Conservation (phyloP, 2,888 invertebrate genomes). For the Exocentrus adspersus region DNA sequence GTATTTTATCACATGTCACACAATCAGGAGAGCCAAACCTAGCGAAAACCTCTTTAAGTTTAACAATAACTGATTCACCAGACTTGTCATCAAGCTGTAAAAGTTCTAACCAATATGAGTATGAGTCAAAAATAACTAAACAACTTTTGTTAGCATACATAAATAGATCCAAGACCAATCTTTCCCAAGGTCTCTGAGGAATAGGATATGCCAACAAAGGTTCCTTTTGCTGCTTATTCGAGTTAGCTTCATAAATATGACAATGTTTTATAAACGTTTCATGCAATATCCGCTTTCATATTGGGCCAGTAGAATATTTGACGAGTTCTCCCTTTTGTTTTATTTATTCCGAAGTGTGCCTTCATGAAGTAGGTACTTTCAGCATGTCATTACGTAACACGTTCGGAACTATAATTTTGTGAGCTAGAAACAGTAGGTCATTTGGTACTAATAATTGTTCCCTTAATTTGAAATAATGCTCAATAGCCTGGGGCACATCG, state of each 20-base stretch:
- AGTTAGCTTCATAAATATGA: constrained; percentile 17
- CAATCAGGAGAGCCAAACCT: constrained; percentile 27
- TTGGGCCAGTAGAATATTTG: constrained; percentile 24
- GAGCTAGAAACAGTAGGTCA: constrained; percentile 2
- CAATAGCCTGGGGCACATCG: background rate
- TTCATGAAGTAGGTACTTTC: constrained; percentile 18
- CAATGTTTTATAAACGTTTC: constrained; percentile 4
- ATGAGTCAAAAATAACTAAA: constrained; percentile 31
- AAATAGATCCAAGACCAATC: constrained; percentile 35
- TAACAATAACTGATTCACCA: constrained; percentile 19
- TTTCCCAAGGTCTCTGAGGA: constrained; percentile 30
- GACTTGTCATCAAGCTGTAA: constrained; percentile 28
- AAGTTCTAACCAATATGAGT: constrained; percentile 34
- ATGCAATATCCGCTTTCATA: constrained; percentile 16
- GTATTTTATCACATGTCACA: constrained; percentile 26
- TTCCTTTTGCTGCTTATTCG: constrained; percentile 28
- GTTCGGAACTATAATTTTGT: constrained; percentile 21
- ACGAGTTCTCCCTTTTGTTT: constrained; percentile 20
- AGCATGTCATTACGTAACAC: constrained; percentile 11
- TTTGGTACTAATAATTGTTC: background rate
- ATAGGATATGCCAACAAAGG: constrained; percentile 14
- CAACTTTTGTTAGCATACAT: constrained; percentile 24
- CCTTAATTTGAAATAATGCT: background rate
- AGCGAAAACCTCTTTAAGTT: constrained; percentile 25
- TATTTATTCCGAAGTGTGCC: constrained; percentile 24